Evolutionary conservation across 2,113 vertebrate species (phyloP).

Genomic region (Nyctibius bracteatus): DNA sequence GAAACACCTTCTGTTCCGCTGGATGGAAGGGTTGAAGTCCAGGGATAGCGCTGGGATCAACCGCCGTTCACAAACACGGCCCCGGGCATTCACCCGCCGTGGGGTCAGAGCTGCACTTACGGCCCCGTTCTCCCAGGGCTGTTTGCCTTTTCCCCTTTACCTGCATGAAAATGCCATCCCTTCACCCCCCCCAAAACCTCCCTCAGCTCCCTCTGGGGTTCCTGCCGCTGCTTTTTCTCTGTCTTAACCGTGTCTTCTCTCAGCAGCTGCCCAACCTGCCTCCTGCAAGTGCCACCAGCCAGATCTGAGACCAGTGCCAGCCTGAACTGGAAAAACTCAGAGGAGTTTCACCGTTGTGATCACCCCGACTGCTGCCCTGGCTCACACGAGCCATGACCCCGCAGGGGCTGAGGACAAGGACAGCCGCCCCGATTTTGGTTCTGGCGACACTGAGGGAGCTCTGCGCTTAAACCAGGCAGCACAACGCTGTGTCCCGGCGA

Average conservation of each 20-base stretch:
- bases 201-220: not conserved
- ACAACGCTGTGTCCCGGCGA: rapidly evolving
- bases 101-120: rapidly evolving
- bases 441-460: not conserved
- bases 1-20: slow-evolving; percentile 66
- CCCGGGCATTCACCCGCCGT: not conserved
- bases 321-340: rapidly evolving
- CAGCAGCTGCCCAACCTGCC: not conserved
- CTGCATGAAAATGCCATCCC: not conserved
- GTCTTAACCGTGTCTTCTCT: not conserved
- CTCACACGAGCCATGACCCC: rapidly evolving
- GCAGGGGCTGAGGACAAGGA: not conserved
- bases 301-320: not conserved
- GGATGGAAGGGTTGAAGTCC: slow-evolving; percentile 37
- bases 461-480: not conserved
- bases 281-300: not conserved
- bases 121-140: not conserved
- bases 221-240: not conserved
- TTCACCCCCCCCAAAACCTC: not conserved
- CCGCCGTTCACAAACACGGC: not conserved
- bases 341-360: rapidly evolving
- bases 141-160: not conserved
- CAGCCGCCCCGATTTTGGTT: rapidly evolving
- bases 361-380: rapidly evolving
- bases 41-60: not conserved